A percentile compares a stretch with the other conserved stretches of the same genome.
Evolutionary conservation across 2,113 vertebrate genomes (phyloP).

Genomic region (Phodopus roborovskii): DNA sequence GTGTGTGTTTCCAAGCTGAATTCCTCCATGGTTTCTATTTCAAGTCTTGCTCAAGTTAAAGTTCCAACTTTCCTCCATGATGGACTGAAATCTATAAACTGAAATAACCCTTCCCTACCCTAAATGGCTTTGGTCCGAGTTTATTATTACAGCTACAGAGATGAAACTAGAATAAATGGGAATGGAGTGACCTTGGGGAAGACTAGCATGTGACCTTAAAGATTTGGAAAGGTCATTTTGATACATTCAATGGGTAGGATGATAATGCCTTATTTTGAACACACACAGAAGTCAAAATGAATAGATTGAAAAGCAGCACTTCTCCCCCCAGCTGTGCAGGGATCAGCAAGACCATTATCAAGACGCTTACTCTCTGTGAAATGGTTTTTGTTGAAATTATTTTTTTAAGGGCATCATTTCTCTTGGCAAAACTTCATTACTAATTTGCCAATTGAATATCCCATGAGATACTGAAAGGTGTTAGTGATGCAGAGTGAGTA

Average conservation of each 20-base stretch:
- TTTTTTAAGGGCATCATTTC: conserved; percentile 71
- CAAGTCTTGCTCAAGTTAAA: neutral
- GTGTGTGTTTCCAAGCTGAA: no score
- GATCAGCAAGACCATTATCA: conserved; percentile 55
- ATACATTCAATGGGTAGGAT: conserved; percentile 66
- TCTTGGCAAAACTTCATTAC: conserved; percentile 77
- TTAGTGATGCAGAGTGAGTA: conserved; percentile 68
- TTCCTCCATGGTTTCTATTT: neutral
- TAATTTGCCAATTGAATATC: conserved; percentile 77
- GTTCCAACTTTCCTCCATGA: neutral
- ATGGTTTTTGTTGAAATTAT: conserved; percentile 73
- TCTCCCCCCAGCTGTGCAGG: conserved; percentile 69
- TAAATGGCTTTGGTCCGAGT: neutral
- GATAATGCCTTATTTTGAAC: conserved; percentile 54
- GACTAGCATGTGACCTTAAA: conserved; percentile 59
- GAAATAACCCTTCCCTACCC: neutral
- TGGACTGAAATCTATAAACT: neutral
- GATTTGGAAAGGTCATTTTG: conserved; percentile 60
- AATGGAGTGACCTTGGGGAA: conserved; percentile 54
- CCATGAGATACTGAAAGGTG: conserved; percentile 34
- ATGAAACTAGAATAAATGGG: neutral
- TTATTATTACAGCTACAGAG: neutral
- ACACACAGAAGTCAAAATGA: conserved; percentile 70
- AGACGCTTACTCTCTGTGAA: conserved; percentile 67
- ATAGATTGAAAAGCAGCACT: conserved; percentile 47